Percentiles rank a stretch among this genome's conserved stretches.
phyloP scores from a whole-genome alignment of 2,113 vertebrate species.

The Phainopepla nitens region DNA sequence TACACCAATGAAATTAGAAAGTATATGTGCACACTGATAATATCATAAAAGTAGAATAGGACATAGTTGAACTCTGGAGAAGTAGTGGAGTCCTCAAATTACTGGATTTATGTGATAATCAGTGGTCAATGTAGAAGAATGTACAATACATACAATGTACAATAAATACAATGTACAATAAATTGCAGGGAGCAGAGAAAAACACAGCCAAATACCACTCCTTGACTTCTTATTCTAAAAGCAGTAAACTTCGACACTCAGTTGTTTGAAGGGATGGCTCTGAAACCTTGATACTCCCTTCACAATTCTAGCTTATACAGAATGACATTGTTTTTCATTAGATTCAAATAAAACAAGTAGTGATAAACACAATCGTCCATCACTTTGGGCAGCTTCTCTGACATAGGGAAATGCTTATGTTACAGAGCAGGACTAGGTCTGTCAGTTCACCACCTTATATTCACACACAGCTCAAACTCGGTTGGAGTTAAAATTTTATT shows the following conservation, averaged over 20 bases:
- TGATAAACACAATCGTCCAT: not conserved
- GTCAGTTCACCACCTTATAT: not conserved
- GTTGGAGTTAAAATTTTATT: not conserved
- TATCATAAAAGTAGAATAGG: not conserved
- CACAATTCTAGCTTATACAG: not conserved
- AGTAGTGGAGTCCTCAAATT: not conserved
- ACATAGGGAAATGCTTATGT: not conserved
- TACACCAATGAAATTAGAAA: not conserved
- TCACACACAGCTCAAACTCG: not conserved
- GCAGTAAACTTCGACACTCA: not conserved
- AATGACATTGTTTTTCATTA: not conserved
- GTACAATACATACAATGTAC: too few species aligned
- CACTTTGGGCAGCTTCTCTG: not conserved
- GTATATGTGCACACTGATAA: fast-evolving
- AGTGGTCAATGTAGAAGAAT: not conserved
- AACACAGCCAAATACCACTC: not conserved
- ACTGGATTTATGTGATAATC: not conserved
- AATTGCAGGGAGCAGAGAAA: not conserved
- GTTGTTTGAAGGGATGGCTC: not conserved
- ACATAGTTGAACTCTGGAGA: not conserved
- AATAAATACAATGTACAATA: too few species aligned
- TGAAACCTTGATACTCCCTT: not conserved
- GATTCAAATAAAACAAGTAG: not conserved
- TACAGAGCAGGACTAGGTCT: not conserved
- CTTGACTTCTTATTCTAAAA: not conserved